Evolutionary conservation across 1,140 invertebrate genomes (phyloP), one percentile per base, ranked within the genome.

Genomic region (Atta colombica): DNA sequence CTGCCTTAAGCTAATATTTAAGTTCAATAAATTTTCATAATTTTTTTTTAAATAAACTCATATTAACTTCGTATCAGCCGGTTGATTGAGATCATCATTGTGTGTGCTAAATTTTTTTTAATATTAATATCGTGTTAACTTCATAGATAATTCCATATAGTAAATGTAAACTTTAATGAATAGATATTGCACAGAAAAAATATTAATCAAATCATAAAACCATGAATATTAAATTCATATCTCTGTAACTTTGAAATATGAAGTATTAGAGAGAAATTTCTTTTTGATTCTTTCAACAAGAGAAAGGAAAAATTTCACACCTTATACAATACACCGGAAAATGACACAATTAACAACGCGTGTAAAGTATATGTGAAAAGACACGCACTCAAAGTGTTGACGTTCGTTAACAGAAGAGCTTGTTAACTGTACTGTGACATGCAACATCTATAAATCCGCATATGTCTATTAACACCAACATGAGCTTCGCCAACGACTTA

Each of bases 321-420:
- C 25, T 49, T 35, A 35, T 35, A 10, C 4, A 35, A 78, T 49
- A 16, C 3, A 49, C 14, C 16, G 5, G n/a, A 21, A 16, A 35
- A 68, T 35, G 61, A 81, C 45, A 35, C 12, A 14, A n/a, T 55
- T 21, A 21, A 28, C 51, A 25, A n/a, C 16, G 25, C 55, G 51
- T 35, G 39, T 39, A 25, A 60, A 85, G 16, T 63, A 72, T 68
- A 53, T 77, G 75, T 61, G 65, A 86, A 87, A 85, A 75, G 21
- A 72, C 84, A 49, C 61, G 58, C 74, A 65, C 87, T 90, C 85
- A 91, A 85, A 91, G 65, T 78, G 89, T 81, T 85, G 90, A 87
- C 77, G 89, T 89, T 91, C 77, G 87, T 92, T 88, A 90, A 89
- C 81, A 85, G 85, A 60, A 74, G 89, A 88, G 91, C 85, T 91